Conservation (phyloP, 2,113 vertebrate species). For the Grallaria varia region DNA sequence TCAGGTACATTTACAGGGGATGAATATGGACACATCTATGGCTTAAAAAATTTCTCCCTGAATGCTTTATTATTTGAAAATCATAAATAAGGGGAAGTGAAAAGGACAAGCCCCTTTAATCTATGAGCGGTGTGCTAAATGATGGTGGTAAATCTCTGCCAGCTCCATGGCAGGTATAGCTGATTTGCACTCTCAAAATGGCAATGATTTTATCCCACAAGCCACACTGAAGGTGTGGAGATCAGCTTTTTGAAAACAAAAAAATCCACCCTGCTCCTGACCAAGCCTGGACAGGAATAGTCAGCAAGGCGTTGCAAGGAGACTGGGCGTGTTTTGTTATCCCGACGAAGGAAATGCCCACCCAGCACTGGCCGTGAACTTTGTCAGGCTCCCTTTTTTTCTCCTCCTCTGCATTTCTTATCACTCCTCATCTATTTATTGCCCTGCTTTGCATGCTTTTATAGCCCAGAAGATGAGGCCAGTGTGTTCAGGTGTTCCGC, state of each 20-base stretch:
- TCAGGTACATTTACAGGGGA: background rate
- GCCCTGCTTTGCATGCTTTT: background rate
- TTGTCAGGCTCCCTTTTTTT: background rate
- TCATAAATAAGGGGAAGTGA: constrained; percentile 45
- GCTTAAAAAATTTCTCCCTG: constrained; percentile 44
- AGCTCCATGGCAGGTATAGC: background rate
- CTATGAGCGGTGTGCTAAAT: constrained; percentile 31
- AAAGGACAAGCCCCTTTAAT: constrained; percentile 60
- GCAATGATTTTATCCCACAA: background rate
- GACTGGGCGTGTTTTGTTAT: background rate
- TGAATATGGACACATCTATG: background rate
- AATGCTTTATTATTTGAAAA: constrained; percentile 59
- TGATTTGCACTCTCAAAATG: constrained; percentile 11
- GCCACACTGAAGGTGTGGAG: background rate
- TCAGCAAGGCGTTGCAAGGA: background rate
- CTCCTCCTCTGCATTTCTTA: background rate
- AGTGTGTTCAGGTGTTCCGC: background rate
- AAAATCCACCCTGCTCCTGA: background rate
- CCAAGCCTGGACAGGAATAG: background rate
- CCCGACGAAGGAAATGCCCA: background rate
- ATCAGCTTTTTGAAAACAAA: background rate
- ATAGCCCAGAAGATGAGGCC: background rate
- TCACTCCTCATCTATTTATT: background rate
- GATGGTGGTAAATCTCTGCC: constrained; percentile 19
- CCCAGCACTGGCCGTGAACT: background rate